Percentiles rank a stretch among this genome's conserved stretches.
Conservation (phyloP, 1,140 invertebrate genomes). For the Hycleus cichorii region DNA sequence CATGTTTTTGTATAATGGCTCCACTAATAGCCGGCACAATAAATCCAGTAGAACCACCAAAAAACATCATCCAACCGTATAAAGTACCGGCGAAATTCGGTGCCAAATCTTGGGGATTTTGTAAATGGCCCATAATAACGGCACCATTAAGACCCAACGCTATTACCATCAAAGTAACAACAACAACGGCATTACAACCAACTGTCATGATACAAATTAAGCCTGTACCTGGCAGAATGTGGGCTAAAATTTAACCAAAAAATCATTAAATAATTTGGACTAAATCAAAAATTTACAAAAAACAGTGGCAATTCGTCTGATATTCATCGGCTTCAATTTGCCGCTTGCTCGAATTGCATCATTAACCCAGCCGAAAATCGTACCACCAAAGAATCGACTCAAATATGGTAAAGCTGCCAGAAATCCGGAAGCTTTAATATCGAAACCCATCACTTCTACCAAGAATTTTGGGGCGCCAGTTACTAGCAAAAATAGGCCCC, state of each 20-base stretch:
- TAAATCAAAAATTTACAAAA: constrained; percentile 46
- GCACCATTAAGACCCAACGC: constrained; percentile 64
- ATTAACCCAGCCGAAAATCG: constrained; percentile 59
- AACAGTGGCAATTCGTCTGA: constrained; percentile 65
- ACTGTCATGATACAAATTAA: not conserved
- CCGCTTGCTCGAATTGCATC: constrained; percentile 47
- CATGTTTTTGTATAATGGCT: not conserved
- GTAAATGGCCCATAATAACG: constrained; percentile 68
- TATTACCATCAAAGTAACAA: not conserved
- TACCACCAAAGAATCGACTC: constrained; percentile 54
- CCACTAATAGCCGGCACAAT: constrained; percentile 47
- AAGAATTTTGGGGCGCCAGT: constrained; percentile 78
- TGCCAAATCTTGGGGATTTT: constrained; percentile 75
- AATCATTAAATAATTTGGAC: not conserved
- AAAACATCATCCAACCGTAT: constrained; percentile 62
- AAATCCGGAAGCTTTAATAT: constrained; percentile 66
- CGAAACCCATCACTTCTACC: constrained; percentile 73
- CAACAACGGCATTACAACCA: not conserved
- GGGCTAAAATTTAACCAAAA: not conserved
- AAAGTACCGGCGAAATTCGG: constrained; percentile 69
- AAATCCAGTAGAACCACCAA: constrained; percentile 57
- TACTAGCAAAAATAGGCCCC: constrained; percentile 75
- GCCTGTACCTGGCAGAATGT: not conserved
- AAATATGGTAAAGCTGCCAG: constrained; percentile 66
- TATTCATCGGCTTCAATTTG: constrained; percentile 37